These are phyloP conservation scores for Cephonodes hylas DNA, from an alignment of 2,888 invertebrate genomes.

Conservation along the genomic window DNA sequence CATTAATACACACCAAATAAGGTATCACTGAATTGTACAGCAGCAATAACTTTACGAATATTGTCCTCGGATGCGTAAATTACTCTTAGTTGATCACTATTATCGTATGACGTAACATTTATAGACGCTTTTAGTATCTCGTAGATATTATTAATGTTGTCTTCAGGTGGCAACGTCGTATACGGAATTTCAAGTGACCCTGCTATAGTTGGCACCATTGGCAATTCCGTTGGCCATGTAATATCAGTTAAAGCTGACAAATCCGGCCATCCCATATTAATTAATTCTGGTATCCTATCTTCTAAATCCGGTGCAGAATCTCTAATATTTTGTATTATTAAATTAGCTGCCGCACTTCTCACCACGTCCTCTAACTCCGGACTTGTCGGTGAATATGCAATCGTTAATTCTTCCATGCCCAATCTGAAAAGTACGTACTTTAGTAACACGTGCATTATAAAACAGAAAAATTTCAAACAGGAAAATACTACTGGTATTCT, in stretches of 20 bases:
- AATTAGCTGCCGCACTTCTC: conserved; percentile 46
- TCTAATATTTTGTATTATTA: conserved; percentile 46
- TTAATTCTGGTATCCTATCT: conserved; percentile 33
- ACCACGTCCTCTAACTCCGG: conserved; percentile 59
- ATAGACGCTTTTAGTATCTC: conserved; percentile 48
- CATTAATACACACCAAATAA: conserved; percentile 50
- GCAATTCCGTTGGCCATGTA: neutral
- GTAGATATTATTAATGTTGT: conserved; percentile 38
- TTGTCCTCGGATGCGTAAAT: conserved; percentile 55
- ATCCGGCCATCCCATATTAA: conserved; percentile 16
- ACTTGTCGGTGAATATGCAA: conserved; percentile 76
- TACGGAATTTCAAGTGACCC: neutral
- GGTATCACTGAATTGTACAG: conserved; percentile 81
- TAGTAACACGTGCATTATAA: too few species aligned
- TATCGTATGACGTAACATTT: conserved; percentile 46
- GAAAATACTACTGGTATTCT: too few species aligned
- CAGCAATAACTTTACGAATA: conserved; percentile 68
- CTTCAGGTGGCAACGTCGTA: conserved; percentile 27
- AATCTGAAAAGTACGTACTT: too few species aligned
- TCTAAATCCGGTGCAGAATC: conserved; percentile 44
- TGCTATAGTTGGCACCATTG: neutral
- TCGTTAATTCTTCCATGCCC: conserved; percentile 49
- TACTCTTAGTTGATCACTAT: conserved; percentile 48
- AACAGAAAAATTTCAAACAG: too few species aligned
- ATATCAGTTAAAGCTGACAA: neutral